These are phyloP conservation scores for Pipistrellus pipistrellus DNA, from an alignment of 2,797 vertebrate genomes.

Conservation along the genomic window DNA sequence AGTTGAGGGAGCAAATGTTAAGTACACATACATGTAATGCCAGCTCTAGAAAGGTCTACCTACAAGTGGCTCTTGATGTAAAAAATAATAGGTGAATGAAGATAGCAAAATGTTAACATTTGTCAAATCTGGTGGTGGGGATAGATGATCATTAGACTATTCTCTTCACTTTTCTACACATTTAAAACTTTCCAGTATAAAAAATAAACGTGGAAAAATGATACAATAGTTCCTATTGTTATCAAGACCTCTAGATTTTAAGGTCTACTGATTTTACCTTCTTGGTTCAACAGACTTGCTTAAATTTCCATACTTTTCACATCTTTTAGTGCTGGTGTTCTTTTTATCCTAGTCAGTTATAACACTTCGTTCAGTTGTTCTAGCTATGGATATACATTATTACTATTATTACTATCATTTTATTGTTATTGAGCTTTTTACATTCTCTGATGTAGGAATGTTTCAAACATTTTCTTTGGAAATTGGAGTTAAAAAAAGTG, in stretches of 20 bases:
- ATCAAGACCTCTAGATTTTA: constrained; percentile 33
- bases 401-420: not conserved
- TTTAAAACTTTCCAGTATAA: constrained; percentile 52
- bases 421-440: constrained; percentile 40
- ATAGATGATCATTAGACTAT: constrained; percentile 10
- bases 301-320: constrained; percentile 53
- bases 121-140: constrained; percentile 12
- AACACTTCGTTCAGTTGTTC: not conserved
- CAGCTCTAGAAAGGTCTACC: not conserved
- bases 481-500: not conserved
- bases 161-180: not conserved
- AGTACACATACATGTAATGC: not conserved
- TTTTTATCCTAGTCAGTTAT: constrained; percentile 48
- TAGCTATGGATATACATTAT: not conserved
- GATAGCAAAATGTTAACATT: not conserved
- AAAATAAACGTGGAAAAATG: constrained; percentile 51
- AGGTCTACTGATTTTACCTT: constrained; percentile 35
- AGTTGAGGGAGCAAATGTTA: constrained; percentile 11
- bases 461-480: constrained; percentile 39
- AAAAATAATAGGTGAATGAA: constrained; percentile 3
- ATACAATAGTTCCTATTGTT: constrained; percentile 18
- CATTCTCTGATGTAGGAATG: not conserved
- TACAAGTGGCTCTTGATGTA: not conserved
- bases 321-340: constrained; percentile 39
- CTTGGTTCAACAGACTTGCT: constrained; percentile 17